Base-by-base conservation (phyloP, 1,140 invertebrate species). In the Potamilus streckersoni region DNA sequence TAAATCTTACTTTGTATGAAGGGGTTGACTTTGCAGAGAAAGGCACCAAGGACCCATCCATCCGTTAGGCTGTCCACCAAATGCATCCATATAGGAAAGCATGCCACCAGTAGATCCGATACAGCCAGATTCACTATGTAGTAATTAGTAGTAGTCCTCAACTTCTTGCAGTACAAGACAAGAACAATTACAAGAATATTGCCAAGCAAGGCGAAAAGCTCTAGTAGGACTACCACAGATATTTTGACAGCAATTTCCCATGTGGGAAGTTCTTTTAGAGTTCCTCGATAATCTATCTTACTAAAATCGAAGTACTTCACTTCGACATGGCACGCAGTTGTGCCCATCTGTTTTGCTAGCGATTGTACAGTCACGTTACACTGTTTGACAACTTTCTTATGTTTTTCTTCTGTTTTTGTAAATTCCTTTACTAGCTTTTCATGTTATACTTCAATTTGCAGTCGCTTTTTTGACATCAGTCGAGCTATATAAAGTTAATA, bases 121-220 rank as follows among this genome's bases (percentile, higher is more conserved):
- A 98, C 91, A 8, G 97, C 96, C 82, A 99, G 91, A 86, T 94
- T 95, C 86, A 96, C 97, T 64, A 98, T 92, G 87, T 98, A 98
- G 84, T 95, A 98, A 88, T 98, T 98, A 27, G 92, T 93, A 13
- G 91, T 91, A 11, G 91, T 92, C 76, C 91, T 89, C 91, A 92
- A 92, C 55, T 82, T 81, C 72, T 82, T 83, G 14, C 80, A 84
- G 27, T 79, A 71, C 20, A 75, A 65, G 13, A 89, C 86, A 27
- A 87, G 84, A 57, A 79, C 60, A 49, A 88, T 84, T 23, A 88
- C 78, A 12, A 86, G 72, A 20, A 83, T 64, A 70, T 88, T 88
- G 12, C 87, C 84, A 19, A 87, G 17, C 17, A 87, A 77, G 5
- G 87, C 86, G 4, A 88, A 65, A 1, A 87, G 60, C 27, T 84